phyloP scores from a whole-genome alignment of 1,140 invertebrate genomes.

The fruit fly (Drosophila melanogaster) region Release_6_plus_ISO1_MT NT_033777.3:15174501-15175000 shows the following conservation, averaged over 20 bases:
- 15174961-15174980: constrained; percentile 41
- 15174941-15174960: constrained; percentile 84
- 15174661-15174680: neutral
- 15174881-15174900: constrained; percentile 23
- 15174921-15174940: constrained; percentile 37
- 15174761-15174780: constrained; percentile 58
- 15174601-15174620: no score
- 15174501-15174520: no score
- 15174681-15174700: neutral
- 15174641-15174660: no score
- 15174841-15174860: constrained; percentile 71
- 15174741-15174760: constrained; percentile 55
- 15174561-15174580: no score
- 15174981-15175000: constrained; percentile 29
- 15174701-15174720: no score
- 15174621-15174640: no score
- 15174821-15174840: constrained; percentile 72
- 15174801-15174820: constrained; percentile 57
- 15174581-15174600: no score
- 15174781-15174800: constrained; percentile 22
- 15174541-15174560: no score
- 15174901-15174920: constrained; percentile 43
- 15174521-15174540: no score
- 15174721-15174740: constrained; percentile 23
- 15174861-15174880: constrained; percentile 17